A percentile compares a stretch with the other conserved stretches of the same genome.
Conservation (phyloP, 2,888 invertebrate species). For the Drosophila colorata region DNA sequence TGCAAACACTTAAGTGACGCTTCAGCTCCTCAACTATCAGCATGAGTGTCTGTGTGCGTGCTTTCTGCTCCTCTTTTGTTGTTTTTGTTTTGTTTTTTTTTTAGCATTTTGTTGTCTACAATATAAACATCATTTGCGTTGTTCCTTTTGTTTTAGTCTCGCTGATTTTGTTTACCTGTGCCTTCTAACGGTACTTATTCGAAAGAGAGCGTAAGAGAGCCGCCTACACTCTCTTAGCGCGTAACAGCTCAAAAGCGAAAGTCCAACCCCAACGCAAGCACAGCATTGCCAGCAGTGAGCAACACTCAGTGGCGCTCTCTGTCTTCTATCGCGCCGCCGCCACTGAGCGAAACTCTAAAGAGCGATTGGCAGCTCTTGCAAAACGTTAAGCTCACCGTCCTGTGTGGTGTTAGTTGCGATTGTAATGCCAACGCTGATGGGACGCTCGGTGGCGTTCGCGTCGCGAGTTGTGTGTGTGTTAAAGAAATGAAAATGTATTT, state of each 20-base stretch:
- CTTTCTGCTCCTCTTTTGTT: slow-evolving; percentile 57
- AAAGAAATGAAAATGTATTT: slow-evolving; percentile 51
- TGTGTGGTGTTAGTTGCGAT: slow-evolving; percentile 66
- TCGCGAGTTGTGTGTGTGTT: slow-evolving; percentile 60
- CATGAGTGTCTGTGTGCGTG: slow-evolving; percentile 59
- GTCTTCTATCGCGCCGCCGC: slow-evolving; percentile 18
- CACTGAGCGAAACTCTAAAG: slow-evolving; percentile 15
- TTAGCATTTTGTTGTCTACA: slow-evolving; percentile 70
- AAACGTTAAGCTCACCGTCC: slow-evolving; percentile 20
- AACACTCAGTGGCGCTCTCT: slow-evolving; percentile 19
- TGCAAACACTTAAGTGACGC: slow-evolving; percentile 75
- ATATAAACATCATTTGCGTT: slow-evolving; percentile 79
- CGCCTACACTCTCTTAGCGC: slow-evolving; percentile 36
- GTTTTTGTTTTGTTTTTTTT: slow-evolving; percentile 34
- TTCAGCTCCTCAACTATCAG: slow-evolving; percentile 76
- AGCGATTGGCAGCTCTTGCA: slow-evolving; percentile 19
- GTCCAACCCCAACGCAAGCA: slow-evolving; percentile 54
- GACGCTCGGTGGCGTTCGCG: slow-evolving; percentile 71
- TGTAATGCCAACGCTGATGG: slow-evolving; percentile 77
- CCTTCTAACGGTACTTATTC: slow-evolving; percentile 52
- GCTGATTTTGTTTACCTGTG: slow-evolving; percentile 79
- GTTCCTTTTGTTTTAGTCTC: slow-evolving; percentile 76
- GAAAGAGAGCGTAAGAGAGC: slow-evolving; percentile 22
- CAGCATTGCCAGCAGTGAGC: slow-evolving; percentile 50
- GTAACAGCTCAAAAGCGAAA: slow-evolving; percentile 56